phyloP scores from a whole-genome alignment of 1,140 invertebrate species.

The Apocrypta bakeri region DNA sequence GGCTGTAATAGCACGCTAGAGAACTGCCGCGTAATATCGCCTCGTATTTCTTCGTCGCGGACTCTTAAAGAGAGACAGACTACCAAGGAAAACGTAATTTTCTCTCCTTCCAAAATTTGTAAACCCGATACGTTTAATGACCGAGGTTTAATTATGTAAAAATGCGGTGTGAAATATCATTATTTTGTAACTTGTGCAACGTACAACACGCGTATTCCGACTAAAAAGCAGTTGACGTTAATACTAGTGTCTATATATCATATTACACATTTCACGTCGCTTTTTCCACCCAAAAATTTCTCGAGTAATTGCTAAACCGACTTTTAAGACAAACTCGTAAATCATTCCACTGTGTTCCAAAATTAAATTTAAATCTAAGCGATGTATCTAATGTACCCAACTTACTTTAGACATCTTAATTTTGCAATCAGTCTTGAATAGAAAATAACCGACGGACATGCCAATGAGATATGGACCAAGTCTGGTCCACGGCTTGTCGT shows the following conservation, averaged over 20 bases:
- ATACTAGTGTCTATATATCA: neutral
- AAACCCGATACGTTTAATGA: neutral
- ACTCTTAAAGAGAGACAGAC: neutral
- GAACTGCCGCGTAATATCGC: neutral
- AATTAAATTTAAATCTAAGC: too few relatives aligned
- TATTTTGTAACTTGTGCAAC: neutral
- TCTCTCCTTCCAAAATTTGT: neutral
- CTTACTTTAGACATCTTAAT: constrained; percentile 83
- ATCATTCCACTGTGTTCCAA: too few relatives aligned
- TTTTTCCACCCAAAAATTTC: neutral
- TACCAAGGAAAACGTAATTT: neutral
- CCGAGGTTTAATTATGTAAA: neutral
- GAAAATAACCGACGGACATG: constrained; percentile 87
- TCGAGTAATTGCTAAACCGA: too few relatives aligned
- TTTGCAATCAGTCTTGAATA: constrained; percentile 88
- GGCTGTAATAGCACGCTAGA: constrained; percentile 4
- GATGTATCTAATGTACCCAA: constrained; percentile 6
- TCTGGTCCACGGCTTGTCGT: constrained; percentile 90
- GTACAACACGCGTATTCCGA: neutral
- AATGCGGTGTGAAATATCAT: neutral
- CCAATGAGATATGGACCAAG: constrained; percentile 88
- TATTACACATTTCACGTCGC: neutral
- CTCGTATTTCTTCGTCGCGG: neutral
- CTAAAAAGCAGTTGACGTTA: neutral
- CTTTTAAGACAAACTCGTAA: too few relatives aligned